Evolutionary conservation across 2,888 invertebrate species (phyloP).

Genomic region (Adelphocoris suturalis): DNA sequence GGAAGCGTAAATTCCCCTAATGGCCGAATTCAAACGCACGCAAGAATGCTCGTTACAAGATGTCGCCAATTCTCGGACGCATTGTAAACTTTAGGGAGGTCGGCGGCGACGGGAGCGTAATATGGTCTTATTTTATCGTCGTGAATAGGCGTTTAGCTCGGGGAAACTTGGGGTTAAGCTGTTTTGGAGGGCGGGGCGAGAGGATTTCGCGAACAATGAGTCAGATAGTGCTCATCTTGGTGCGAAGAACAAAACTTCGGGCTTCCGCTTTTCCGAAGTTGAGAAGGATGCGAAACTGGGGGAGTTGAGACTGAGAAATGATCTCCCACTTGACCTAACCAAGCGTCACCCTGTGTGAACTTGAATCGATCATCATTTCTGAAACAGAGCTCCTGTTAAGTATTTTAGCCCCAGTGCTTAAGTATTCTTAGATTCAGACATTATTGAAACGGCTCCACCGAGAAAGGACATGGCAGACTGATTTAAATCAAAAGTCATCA

Average conservation of each 20-base stretch:
- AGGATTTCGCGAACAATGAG: conserved; percentile 1
- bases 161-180: conserved; percentile 28
- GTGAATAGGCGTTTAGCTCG: conserved; percentile 28
- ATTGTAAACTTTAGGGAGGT: conserved; percentile 35
- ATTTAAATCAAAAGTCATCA: too few species aligned
- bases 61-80: conserved; percentile 60
- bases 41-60: conserved; percentile 56
- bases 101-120: background rate
- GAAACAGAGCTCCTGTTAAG: background rate
- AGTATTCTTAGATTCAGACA: too few species aligned
- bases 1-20: conserved; percentile 63
- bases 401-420: too few species aligned
- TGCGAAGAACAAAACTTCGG: background rate
- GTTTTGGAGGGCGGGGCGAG: background rate
- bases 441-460: too few species aligned
- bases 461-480: too few species aligned
- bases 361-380: background rate
- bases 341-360: background rate
- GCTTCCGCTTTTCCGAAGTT: background rate
- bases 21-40: conserved; percentile 58
- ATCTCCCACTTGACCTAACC: background rate
- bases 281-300: background rate
- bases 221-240: conserved; percentile 1
- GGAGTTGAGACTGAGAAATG: background rate
- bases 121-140: conserved; percentile 41